These are phyloP conservation scores for Neosilurus mollespiculum DNA, from an alignment of 2,797 vertebrate species.

Conservation along the genomic window DNA sequence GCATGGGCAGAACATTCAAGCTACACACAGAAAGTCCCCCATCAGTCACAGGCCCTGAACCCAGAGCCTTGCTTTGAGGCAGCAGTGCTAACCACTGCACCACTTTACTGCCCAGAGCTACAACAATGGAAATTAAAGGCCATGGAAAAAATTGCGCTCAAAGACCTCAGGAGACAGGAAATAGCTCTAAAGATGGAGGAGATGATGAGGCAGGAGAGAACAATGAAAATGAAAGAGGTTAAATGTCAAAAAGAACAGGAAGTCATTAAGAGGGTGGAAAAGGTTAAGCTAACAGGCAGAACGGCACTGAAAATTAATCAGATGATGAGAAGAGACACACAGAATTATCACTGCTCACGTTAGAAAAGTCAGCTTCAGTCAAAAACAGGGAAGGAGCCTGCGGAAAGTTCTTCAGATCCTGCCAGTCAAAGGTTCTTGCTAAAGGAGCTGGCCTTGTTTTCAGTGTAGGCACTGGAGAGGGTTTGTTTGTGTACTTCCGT, in stretches of 20 bases:
- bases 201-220: neutral
- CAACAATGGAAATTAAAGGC: neutral
- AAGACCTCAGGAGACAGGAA: neutral
- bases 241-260: conserved; percentile 9
- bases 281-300: neutral
- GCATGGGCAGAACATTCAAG: no score
- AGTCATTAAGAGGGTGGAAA: neutral
- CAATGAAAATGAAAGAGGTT: conserved; percentile 3
- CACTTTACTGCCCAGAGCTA: no score
- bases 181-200: neutral
- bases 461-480: neutral
- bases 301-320: neutral
- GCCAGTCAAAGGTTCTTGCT: neutral
- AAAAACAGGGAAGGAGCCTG: neutral
- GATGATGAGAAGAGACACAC: neutral
- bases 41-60: no score
- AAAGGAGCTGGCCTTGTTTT: neutral
- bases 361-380: neutral
- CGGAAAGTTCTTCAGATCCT: neutral
- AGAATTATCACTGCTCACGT: neutral
- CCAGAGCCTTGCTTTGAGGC: no score
- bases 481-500: neutral
- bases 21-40: no score
- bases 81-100: no score
- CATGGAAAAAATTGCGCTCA: neutral